These are phyloP conservation scores for Cirrhinus molitorella DNA, from an alignment of 2,797 vertebrate genomes.

Conservation along the genomic window DNA sequence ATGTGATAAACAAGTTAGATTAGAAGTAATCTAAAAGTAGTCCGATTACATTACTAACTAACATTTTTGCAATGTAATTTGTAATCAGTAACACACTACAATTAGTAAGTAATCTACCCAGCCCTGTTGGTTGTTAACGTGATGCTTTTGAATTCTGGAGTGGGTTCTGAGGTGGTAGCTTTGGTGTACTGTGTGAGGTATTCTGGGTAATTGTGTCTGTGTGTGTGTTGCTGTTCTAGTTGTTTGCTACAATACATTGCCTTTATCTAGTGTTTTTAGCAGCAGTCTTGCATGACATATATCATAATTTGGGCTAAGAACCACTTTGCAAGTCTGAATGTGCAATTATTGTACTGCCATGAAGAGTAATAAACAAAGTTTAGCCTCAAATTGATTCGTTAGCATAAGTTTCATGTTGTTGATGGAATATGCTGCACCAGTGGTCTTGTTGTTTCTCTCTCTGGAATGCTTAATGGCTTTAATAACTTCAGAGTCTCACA, in stretches of 20 bases:
- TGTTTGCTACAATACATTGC: background rate
- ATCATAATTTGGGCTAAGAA: background rate
- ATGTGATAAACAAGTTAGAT: too few relatives aligned
- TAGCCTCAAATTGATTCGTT: background rate
- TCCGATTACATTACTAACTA: too few relatives aligned
- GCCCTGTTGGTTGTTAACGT: too few relatives aligned
- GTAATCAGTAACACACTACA: too few relatives aligned
- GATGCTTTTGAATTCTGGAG: too few relatives aligned
- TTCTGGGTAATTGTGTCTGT: background rate
- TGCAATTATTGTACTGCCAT: background rate
- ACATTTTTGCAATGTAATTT: too few relatives aligned
- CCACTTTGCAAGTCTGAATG: background rate
- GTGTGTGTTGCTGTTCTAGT: background rate
- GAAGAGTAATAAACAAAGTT: background rate
- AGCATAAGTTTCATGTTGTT: background rate
- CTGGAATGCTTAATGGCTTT: conserved; percentile 22
- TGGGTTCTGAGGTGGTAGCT: too few relatives aligned
- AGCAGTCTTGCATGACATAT: background rate
- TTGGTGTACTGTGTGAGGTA: too few relatives aligned
- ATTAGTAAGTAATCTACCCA: too few relatives aligned
- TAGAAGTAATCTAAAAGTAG: too few relatives aligned
- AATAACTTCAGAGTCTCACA: conserved; percentile 30
- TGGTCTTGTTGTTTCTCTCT: background rate
- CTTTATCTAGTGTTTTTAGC: background rate
- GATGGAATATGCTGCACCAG: background rate